phyloP scores from a whole-genome alignment of 2,888 invertebrate species.

The Mesodorylaimus sp. region DNA sequence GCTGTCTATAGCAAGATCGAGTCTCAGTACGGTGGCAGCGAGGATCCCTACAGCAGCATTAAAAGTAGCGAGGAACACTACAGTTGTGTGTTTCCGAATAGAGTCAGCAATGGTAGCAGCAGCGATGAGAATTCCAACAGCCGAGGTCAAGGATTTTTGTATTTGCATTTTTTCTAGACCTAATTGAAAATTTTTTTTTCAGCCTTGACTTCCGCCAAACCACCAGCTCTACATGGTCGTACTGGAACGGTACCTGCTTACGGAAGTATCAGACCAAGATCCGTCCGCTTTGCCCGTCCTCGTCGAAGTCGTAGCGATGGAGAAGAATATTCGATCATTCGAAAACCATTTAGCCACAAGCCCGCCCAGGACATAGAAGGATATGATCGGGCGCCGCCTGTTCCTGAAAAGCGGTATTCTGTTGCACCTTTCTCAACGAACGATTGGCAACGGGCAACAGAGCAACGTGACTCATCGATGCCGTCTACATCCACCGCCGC shows the following conservation, averaged over 20 bases:
- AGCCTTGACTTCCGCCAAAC: background rate
- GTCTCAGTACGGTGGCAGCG: too few species aligned
- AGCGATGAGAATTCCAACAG: too few species aligned
- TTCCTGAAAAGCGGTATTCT: background rate
- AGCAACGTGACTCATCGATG: background rate
- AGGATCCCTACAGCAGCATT: constrained; percentile 5
- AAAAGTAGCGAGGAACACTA: constrained; percentile 1
- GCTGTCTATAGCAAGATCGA: background rate
- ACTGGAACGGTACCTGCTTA: background rate
- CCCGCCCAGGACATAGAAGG: background rate
- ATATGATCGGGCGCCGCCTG: background rate
- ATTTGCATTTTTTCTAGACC: too few species aligned
- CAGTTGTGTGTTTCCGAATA: background rate
- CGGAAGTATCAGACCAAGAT: background rate
- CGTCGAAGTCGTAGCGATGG: background rate
- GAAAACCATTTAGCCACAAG: background rate
- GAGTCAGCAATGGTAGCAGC: too few species aligned
- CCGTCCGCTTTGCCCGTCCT: background rate
- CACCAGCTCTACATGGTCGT: background rate
- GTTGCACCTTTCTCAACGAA: too few species aligned
- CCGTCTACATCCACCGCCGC: background rate
- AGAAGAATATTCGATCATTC: background rate
- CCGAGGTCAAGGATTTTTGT: too few species aligned
- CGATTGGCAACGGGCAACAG: too few species aligned
- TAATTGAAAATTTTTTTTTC: too few species aligned